Base-by-base conservation (phyloP, 2,797 vertebrate species). In the Galago senegalensis region DNA sequence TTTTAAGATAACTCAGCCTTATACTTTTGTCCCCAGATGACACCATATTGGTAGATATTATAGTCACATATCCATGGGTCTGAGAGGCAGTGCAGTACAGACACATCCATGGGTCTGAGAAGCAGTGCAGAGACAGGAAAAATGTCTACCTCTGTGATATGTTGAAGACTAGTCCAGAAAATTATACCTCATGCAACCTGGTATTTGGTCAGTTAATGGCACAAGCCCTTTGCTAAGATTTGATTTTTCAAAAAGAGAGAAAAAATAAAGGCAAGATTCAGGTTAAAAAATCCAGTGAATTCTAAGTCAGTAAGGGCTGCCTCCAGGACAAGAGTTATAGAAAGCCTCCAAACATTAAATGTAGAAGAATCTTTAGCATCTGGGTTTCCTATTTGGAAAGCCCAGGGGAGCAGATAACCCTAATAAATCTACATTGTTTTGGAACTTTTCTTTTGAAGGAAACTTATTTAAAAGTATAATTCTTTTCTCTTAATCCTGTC, bases 401-500 rank as follows among this genome's bases (percentile, higher is more conserved):
- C n/a, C 60, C 65, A 40, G 18, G 53, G 5, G 25, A 89, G 37
- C 90, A 43, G 49, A 13, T 69, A 56, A 43, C 2, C 4, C 37
- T 25, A 82, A 46, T 81, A 73, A 95, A 69, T 81, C 87, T 46
- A 3, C 80, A 79, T 86, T 77, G 12, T 61, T 83, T 88, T 86
- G 27, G 20, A 93, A 81, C 34, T 83, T 91, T 65, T 43, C 85
- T 86, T 93, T 83, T 79, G 86, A 84, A 72, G 53, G 72, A 96
- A 94, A 76, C 17, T n/a, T 73, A 79, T 31, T 40, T 82, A 73
- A 91, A 90, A 89, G 13, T 46, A 79, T 88, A 53, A 43, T 60
- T 92, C 65, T 76, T 92, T 91, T 92, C 73, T 27, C 53, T 86
- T 92, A 80, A 80, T 90, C 25, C 49, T 21, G 21, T 93, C 9